phyloP scores from a whole-genome alignment of 2,797 vertebrate genomes.

The Anabas testudineus region DNA sequence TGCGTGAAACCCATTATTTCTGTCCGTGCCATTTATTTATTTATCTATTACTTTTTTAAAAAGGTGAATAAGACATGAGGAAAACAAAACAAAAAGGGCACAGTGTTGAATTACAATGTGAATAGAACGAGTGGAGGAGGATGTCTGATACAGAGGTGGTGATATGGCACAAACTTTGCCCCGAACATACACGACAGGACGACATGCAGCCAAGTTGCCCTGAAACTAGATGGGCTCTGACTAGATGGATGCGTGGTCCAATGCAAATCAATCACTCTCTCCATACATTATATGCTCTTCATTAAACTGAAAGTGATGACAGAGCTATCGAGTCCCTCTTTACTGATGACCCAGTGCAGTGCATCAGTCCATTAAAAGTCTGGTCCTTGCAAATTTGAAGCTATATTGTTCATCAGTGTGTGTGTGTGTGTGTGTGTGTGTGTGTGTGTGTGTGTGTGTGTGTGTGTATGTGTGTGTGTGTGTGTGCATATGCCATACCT shows the following conservation, averaged over 20 bases:
- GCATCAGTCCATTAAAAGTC: constrained; percentile 79
- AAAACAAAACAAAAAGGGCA: constrained; percentile 44
- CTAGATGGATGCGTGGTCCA: constrained; percentile 43
- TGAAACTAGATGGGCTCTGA: constrained; percentile 38
- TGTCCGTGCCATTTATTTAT: constrained; percentile 51
- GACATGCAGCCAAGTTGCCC: constrained; percentile 36
- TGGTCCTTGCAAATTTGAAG: constrained; percentile 69
- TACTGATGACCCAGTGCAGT: constrained; percentile 75
- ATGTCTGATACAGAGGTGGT: constrained; percentile 7
- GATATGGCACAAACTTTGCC: constrained; percentile 24
- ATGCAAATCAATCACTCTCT: constrained; percentile 68
- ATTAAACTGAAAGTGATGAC: constrained; percentile 79
- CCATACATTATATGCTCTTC: constrained; percentile 72
- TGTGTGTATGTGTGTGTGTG: constrained; percentile 24
- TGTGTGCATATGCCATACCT: constrained; percentile 68
- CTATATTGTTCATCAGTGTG: constrained; percentile 26
- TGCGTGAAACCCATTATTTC: constrained; percentile 60
- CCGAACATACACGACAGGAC: constrained; percentile 7
- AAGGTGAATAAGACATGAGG: constrained; percentile 54
- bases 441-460: constrained; percentile 14
- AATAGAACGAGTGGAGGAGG: constrained; percentile 41
- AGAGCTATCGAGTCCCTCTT: constrained; percentile 68
- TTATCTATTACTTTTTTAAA: constrained; percentile 41
- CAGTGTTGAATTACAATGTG: constrained; percentile 61
- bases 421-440: constrained; percentile 19